Base-by-base conservation (phyloP, 1,140 invertebrate species). In the Leptonema lineaticorne region DNA sequence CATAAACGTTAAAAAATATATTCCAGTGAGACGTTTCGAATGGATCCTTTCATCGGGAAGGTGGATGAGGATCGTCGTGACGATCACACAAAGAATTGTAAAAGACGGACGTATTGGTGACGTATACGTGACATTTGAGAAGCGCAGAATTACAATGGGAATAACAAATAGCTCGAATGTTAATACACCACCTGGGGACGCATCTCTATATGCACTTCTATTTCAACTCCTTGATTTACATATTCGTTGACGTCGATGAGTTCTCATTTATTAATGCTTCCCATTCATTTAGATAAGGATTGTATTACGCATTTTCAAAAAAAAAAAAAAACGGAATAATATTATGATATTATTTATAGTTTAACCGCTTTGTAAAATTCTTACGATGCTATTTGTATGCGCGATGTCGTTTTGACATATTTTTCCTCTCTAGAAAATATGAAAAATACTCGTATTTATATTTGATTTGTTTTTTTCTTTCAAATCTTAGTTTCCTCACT, bases 41-140 rank as follows among this genome's bases (percentile, higher is more conserved):
- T 20, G n/a, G 50, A 53, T 24, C 50, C 27, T 53, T 53, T 53
- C 50, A 53, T n/a, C 1, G n/a, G n/a, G n/a, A n/a, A n/a, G n/a
- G n/a, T n/a, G n/a, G n/a, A n/a, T n/a, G 20, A 24, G 50, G 50
- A 8, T 18, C 18, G 50, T 53, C 50, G 50, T 24, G 4, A 8
- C 14, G 50, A 14, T 59, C 29, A 41, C 50, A 64, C 53, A 65
- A 58, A 48, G 57, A 53, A n/a, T n/a, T n/a, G n/a, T n/a, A n/a
- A n/a, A n/a, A n/a, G 27, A 57, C 56, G 26, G 62, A 69, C 68
- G 50, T 33, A 70, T 70, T 70, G 48, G 37, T 70, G 37, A 70
- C 60, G 26, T 69, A 69, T 63, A 64, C 68, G 60, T 70, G 68
- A 67, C 63, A 70, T 70, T 70, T 56, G 57, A 30, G 24, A 16